Conservation (phyloP, 30 jellyfish, hydroid and myxozoan genomes). For the Aurelia sp. region DNA sequence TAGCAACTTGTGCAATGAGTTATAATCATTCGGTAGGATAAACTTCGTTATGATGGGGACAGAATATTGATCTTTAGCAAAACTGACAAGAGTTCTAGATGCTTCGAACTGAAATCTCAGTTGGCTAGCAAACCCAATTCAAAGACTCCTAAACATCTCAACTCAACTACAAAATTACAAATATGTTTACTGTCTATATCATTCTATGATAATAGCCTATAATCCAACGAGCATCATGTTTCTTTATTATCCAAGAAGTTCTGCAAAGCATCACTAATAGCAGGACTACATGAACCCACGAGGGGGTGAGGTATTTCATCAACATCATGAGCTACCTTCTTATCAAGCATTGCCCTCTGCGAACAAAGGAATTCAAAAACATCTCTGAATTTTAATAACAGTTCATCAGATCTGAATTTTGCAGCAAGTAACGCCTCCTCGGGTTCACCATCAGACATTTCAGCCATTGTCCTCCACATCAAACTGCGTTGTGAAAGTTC, state of each 20-base stretch:
- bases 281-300: conserved; percentile 47
- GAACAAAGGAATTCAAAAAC: conserved; percentile 38
- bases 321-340: not conserved
- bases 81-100: too few species aligned
- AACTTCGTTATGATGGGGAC: too few species aligned
- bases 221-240: too few species aligned
- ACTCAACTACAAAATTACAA: too few species aligned
- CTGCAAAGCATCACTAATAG: conserved; percentile 21
- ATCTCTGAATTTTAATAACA: conserved; percentile 29
- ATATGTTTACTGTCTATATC: too few species aligned
- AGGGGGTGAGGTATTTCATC: conserved; percentile 11
- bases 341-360: not conserved
- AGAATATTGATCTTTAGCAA: too few species aligned
- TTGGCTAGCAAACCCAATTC: too few species aligned
- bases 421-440: conserved; percentile 84
- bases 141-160: too few species aligned
- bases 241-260: conserved; percentile 1
- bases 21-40: too few species aligned
- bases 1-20: too few species aligned
- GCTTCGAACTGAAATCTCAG: too few species aligned
- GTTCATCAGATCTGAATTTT: conserved; percentile 56
- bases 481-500: conserved; percentile 56
- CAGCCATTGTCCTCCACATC: conserved; percentile 87
- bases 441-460: conserved; percentile 75
- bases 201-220: too few species aligned